Percentiles rank a stretch among this genome's conserved stretches.
Conservation (phyloP, 2,888 invertebrate genomes). For the Macrosoma leucophasiata region DNA sequence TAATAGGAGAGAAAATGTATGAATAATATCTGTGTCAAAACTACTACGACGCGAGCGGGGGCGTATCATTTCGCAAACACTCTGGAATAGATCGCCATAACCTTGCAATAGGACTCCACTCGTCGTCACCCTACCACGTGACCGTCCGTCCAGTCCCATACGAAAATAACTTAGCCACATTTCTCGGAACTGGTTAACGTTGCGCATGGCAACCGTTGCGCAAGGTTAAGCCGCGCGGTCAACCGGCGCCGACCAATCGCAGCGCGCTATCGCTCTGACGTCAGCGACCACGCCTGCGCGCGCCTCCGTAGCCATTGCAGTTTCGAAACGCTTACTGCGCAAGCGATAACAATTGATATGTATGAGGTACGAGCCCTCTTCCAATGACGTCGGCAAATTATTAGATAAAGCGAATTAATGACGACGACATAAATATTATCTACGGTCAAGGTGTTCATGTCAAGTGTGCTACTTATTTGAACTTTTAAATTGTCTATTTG, state of each 20-base stretch:
- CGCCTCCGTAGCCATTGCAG: constrained; percentile 66
- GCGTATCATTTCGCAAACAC: constrained; percentile 14
- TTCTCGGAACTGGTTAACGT: constrained; percentile 52
- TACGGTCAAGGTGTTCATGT: constrained; percentile 36
- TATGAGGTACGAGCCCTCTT: no score
- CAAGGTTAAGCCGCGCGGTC: constrained; percentile 63
- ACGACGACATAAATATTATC: no score
- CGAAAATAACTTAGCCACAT: constrained; percentile 44
- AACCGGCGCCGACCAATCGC: constrained; percentile 49
- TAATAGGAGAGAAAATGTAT: no score
- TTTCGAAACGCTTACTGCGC: constrained; percentile 34
- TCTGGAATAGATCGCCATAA: constrained; percentile 21
- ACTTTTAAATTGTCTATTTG: constrained; percentile 25
- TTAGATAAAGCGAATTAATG: no score
- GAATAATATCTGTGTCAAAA: no score
- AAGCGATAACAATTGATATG: constrained; percentile 37
- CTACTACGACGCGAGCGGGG: constrained; percentile 7
- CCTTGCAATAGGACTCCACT: constrained; percentile 24
- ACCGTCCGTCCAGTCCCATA: constrained; percentile 33
- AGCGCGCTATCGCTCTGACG: constrained; percentile 50
- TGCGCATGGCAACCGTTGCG: constrained; percentile 69
- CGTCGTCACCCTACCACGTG: constrained; percentile 20
- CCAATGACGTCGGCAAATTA: no score
- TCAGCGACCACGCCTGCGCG: constrained; percentile 73
- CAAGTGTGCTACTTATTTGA: constrained; percentile 27